Evolutionary conservation across 1,140 invertebrate species (phyloP).

Genomic region (Drosophila azteca): DNA sequence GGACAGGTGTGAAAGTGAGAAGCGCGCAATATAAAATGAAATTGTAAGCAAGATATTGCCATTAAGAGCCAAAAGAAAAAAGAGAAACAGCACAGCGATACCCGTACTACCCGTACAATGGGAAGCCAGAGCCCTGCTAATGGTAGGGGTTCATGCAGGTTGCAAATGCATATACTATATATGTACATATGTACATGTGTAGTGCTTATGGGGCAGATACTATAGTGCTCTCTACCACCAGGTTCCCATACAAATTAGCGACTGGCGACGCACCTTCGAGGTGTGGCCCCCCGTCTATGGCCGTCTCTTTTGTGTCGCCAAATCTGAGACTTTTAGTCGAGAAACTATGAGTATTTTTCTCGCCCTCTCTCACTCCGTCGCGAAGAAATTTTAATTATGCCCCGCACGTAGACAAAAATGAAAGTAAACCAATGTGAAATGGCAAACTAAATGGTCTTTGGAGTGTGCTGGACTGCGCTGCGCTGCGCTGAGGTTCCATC

Average conservation of each 20-base stretch:
- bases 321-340: slow-evolving; percentile 58
- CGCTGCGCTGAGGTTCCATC: too few relatives aligned
- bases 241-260: slow-evolving; percentile 66
- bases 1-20: slow-evolving; percentile 51
- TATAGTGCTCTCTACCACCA: slow-evolving; percentile 8
- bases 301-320: background rate
- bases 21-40: slow-evolving; percentile 48
- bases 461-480: background rate
- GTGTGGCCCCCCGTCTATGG: slow-evolving; percentile 21
- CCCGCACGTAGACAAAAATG: slow-evolving; percentile 75
- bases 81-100: background rate
- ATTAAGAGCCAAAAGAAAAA: slow-evolving; percentile 15
- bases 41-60: slow-evolving; percentile 52
- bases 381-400: slow-evolving; percentile 71
- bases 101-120: too few relatives aligned
- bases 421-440: slow-evolving; percentile 78
- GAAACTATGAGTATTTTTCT: slow-evolving; percentile 61
- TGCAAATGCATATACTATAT: slow-evolving; percentile 26
- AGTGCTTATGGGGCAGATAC: background rate
- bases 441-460: slow-evolving; percentile 53
- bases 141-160: slow-evolving; percentile 41
- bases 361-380: too few relatives aligned
- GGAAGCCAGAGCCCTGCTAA: slow-evolving; percentile 26
- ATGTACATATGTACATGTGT: too few relatives aligned
- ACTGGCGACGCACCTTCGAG: slow-evolving; percentile 54